Evolutionary conservation across 2,113 vertebrate genomes (phyloP).

Genomic region (Paralichthys olivaceus): DNA sequence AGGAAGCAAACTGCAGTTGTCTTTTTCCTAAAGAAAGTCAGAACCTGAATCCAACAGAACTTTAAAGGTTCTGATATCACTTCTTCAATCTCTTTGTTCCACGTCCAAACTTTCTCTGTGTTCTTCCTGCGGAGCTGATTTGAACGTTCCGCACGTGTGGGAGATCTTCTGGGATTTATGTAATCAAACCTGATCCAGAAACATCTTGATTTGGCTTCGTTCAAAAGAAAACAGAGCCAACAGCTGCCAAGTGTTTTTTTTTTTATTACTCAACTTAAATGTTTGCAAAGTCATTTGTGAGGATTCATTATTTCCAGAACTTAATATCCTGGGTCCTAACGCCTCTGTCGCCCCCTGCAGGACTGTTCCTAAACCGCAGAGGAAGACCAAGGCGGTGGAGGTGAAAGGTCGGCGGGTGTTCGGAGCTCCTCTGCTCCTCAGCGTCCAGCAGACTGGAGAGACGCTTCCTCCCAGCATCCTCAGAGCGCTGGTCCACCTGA

Average conservation of each 20-base stretch:
- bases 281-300: slow-evolving; percentile 21
- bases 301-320: slow-evolving; percentile 3
- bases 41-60: too few species aligned
- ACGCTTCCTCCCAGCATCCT: slow-evolving; percentile 87
- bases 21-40: too few species aligned
- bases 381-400: slow-evolving; percentile 82
- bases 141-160: background rate
- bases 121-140: too few species aligned
- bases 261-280: slow-evolving; percentile 1
- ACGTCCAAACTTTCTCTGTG: too few species aligned
- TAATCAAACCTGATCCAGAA: too few species aligned
- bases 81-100: too few species aligned
- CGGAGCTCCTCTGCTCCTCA: slow-evolving; percentile 86
- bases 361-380: slow-evolving; percentile 86
- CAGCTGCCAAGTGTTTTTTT: slow-evolving; percentile 18
- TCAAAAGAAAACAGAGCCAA: slow-evolving; percentile 43
- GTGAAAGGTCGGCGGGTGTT: slow-evolving; percentile 87
- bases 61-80: too few species aligned
- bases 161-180: background rate
- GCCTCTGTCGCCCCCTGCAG: slow-evolving; percentile 58
- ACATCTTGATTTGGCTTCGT: slow-evolving; percentile 8
- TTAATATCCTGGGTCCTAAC: slow-evolving; percentile 1
- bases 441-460: slow-evolving; percentile 83
- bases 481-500: slow-evolving; percentile 87
- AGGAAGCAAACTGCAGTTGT: too few species aligned